phyloP scores from a whole-genome alignment of 2,113 vertebrate species.

The Morphnarchus princeps region DNA sequence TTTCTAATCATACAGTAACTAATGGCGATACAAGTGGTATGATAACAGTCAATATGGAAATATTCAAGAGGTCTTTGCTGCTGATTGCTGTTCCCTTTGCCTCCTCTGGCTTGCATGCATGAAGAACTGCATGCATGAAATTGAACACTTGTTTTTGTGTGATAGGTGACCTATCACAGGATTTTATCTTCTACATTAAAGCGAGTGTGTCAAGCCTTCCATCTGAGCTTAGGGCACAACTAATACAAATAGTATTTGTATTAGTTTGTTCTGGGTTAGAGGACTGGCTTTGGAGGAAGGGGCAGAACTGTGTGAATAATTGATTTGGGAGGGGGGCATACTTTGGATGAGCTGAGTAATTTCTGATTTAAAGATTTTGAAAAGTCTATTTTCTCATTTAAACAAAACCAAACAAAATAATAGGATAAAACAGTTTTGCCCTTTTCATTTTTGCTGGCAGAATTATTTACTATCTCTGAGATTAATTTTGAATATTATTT shows the following conservation, averaged over 20 bases:
- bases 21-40: neutral
- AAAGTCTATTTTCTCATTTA: neutral
- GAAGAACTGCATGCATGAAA: neutral
- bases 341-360: neutral
- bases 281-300: neutral
- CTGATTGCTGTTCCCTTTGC: neutral
- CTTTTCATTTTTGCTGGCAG: neutral
- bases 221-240: neutral
- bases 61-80: neutral
- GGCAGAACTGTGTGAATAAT: neutral
- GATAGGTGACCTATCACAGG: neutral
- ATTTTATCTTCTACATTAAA: neutral
- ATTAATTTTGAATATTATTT: neutral
- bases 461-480: neutral
- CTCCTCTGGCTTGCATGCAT: neutral
- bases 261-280: neutral
- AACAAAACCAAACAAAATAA: neutral
- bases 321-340: neutral
- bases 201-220: neutral
- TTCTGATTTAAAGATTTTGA: neutral
- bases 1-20: neutral
- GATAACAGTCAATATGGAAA: neutral
- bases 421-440: neutral
- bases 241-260: neutral
- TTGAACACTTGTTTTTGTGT: accelerated